Evolutionary conservation across 1,140 invertebrate species (phyloP).

Genomic region (Drosophila arawakana): DNA sequence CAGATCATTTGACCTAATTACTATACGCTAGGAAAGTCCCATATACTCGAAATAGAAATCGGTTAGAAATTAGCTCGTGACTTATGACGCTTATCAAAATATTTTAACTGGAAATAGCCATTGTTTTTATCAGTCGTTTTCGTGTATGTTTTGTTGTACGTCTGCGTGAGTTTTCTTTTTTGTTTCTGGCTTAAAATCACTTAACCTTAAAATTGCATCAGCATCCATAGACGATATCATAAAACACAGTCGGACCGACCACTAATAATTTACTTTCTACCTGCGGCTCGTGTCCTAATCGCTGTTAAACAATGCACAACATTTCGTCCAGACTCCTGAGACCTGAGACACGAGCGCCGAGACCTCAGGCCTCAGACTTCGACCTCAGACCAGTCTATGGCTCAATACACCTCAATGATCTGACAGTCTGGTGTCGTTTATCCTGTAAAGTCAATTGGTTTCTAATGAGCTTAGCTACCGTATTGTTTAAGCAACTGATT

Average conservation of each 20-base stretch:
- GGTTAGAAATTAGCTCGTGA: conserved; percentile 12
- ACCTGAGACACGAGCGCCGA: neutral
- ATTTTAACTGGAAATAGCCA: conserved; percentile 2
- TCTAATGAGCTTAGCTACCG: conserved; percentile 71
- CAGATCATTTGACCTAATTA: conserved; percentile 21
- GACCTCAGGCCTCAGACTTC: neutral
- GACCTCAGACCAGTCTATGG: neutral
- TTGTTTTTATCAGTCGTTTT: conserved; percentile 19
- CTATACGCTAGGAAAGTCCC: neutral
- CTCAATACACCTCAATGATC: conserved; percentile 4
- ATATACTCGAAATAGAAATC: neutral
- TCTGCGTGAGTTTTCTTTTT: neutral
- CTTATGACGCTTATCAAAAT: conserved; percentile 13
- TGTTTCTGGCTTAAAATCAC: neutral
- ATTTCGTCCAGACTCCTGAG: conserved; percentile 56
- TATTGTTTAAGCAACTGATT: conserved; percentile 8
- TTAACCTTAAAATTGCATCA: conserved; percentile 45
- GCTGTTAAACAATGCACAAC: conserved; percentile 50
- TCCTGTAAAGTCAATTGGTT: conserved; percentile 74
- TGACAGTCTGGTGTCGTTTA: conserved; percentile 57
- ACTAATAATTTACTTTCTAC: conserved; percentile 34
- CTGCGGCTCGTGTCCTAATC: conserved; percentile 62
- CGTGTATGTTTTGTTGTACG: neutral
- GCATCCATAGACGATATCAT: conserved; percentile 30
- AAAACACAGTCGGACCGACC: conserved; percentile 25